A percentile compares a stretch with the other conserved stretches of the same genome.
These are phyloP conservation scores for Chaenogobius annularis DNA, from an alignment of 2,113 vertebrate species.

Conservation along the genomic window DNA sequence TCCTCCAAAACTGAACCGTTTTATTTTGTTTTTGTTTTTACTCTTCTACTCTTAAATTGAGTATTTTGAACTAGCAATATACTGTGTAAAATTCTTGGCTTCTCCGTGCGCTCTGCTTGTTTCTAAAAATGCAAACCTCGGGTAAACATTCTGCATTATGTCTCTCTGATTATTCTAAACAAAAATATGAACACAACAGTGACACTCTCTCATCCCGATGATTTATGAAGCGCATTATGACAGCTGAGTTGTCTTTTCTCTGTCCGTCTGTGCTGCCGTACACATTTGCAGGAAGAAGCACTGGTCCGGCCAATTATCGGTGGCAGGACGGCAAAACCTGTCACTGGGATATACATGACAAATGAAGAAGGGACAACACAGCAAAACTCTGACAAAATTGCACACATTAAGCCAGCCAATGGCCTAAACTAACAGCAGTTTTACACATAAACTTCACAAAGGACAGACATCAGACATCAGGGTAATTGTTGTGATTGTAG, in stretches of 20 bases:
- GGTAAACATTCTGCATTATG: slow-evolving; percentile 54
- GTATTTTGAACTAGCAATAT: neutral
- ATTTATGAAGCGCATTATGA: slow-evolving; percentile 60
- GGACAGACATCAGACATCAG: slow-evolving; percentile 61
- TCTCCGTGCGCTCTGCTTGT: slow-evolving; percentile 2
- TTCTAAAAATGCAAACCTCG: slow-evolving; percentile 31
- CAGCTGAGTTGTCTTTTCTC: slow-evolving; percentile 48
- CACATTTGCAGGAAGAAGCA: slow-evolving; percentile 48
- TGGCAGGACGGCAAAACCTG: slow-evolving; percentile 55
- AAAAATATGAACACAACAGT: slow-evolving; percentile 53
- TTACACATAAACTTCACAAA: slow-evolving; percentile 65
- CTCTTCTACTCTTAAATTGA: neutral
- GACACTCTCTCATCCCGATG: slow-evolving; percentile 59
- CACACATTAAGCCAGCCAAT: slow-evolving; percentile 13
- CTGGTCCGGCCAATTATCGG: slow-evolving; percentile 58
- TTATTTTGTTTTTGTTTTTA: neutral
- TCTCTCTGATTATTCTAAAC: slow-evolving; percentile 53
- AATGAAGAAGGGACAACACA: slow-evolving; percentile 40
- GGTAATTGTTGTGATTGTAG: slow-evolving; percentile 69
- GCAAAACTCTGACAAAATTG: slow-evolving; percentile 32
- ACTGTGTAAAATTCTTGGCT: neutral
- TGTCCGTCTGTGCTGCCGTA: slow-evolving; percentile 34
- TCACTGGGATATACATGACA: slow-evolving; percentile 47
- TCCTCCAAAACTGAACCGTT: neutral
- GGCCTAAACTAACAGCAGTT: slow-evolving; percentile 15